Percentiles rank a stretch among this genome's conserved stretches.
These are phyloP conservation scores for Odontophorus gujanensis DNA, from an alignment of 2,113 vertebrate species.

Conservation along the genomic window DNA sequence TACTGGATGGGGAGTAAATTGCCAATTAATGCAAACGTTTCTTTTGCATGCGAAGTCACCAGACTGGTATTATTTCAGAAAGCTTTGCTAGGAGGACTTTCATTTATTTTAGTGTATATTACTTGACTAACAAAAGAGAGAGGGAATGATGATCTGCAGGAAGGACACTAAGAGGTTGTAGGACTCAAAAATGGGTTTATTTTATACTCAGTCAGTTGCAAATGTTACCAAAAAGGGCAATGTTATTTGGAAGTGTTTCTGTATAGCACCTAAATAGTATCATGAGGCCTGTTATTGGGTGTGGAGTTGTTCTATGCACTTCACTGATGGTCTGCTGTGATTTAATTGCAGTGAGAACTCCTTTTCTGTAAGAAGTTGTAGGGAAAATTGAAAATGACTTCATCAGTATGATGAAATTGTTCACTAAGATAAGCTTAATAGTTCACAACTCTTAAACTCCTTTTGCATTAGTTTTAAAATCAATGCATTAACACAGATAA, in stretches of 20 bases:
- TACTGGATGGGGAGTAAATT: constrained; percentile 27
- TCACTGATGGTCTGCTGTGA: background rate
- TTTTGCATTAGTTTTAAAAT: background rate
- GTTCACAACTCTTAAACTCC: background rate
- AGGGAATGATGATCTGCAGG: background rate
- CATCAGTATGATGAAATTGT: background rate
- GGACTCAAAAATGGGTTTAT: background rate
- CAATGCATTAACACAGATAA: background rate
- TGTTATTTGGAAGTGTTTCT: background rate
- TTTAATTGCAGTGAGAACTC: background rate
- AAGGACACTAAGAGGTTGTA: rapidly evolving
- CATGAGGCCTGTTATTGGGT: background rate
- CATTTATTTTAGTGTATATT: background rate
- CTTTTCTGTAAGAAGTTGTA: background rate
- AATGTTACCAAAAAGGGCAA: background rate
- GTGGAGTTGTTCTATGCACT: background rate
- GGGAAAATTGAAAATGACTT: background rate
- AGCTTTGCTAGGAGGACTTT: background rate
- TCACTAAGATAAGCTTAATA: background rate
- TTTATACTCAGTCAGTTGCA: background rate
- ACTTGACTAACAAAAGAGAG: background rate
- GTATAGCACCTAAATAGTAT: background rate
- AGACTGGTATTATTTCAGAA: background rate
- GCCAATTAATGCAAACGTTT: background rate
- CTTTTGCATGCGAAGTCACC: background rate